A percentile compares a stretch with the other conserved stretches of the same genome.
phyloP scores from a whole-genome alignment of 2,113 vertebrate genomes.

The Chinchilla lanigera region DNA sequence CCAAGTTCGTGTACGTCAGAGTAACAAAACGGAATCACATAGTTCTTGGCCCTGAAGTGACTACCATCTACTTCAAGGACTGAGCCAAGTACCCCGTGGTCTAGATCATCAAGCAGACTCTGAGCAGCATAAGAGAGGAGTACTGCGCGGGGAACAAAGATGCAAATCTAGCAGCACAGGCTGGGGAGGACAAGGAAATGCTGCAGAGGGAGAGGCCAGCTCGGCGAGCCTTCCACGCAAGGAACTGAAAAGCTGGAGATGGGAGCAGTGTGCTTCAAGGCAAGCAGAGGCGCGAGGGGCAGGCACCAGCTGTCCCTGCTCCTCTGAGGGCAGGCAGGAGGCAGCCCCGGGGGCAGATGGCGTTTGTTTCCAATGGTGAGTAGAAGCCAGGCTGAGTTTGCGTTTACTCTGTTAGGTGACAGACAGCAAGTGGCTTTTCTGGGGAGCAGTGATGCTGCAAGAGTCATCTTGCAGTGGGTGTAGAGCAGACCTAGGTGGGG shows the following conservation, averaged over 20 bases:
- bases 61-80: rapidly evolving
- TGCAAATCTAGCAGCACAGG: background rate
- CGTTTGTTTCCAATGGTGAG: too few relatives aligned
- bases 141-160: background rate
- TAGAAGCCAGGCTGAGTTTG: background rate
- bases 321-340: background rate
- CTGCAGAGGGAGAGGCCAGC: too few relatives aligned
- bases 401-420: background rate
- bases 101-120: rapidly evolving
- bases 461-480: background rate
- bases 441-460: background rate
- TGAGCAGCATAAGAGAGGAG: background rate
- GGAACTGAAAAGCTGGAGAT: rapidly evolving
- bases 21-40: background rate
- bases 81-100: rapidly evolving
- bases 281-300: background rate
- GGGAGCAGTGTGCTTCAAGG: too few relatives aligned
- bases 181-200: rapidly evolving
- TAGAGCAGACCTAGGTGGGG: background rate
- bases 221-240: rapidly evolving
- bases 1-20: rapidly evolving
- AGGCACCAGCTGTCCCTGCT: rapidly evolving
- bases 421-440: background rate
- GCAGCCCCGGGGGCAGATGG: background rate
- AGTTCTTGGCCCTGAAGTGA: background rate